Conservation (phyloP, 2,888 invertebrate species). For the Ephialtes manifestator region DNA sequence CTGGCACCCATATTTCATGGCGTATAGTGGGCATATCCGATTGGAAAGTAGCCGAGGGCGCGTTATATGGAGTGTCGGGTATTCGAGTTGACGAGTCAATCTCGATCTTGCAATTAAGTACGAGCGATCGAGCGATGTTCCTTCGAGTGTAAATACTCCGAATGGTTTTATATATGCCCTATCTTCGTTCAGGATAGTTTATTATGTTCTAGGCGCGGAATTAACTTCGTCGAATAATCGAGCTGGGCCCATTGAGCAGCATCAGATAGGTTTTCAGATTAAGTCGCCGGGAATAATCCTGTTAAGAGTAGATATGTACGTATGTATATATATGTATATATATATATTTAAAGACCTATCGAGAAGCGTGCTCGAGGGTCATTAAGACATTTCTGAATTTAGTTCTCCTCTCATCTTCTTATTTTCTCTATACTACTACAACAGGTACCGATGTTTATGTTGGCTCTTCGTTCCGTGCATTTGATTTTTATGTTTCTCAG, state of each 20-base stretch:
- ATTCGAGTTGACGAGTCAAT: slow-evolving; percentile 67
- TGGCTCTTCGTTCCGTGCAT: neutral
- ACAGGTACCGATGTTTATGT: slow-evolving; percentile 5
- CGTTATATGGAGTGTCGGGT: slow-evolving; percentile 45
- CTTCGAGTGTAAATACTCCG: slow-evolving; percentile 39
- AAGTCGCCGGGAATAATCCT: slow-evolving; percentile 39
- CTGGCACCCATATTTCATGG: slow-evolving; percentile 56
- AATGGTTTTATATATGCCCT: slow-evolving; percentile 15
- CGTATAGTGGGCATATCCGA: slow-evolving; percentile 59
- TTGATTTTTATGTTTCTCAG: slow-evolving; percentile 23
- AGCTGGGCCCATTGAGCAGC: slow-evolving; percentile 12
- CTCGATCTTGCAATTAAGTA: slow-evolving; percentile 61
- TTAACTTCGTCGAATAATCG: slow-evolving; percentile 32
- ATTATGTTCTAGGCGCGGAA: slow-evolving; percentile 22
- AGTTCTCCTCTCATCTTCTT: slow-evolving; percentile 22
- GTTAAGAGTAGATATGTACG: neutral
- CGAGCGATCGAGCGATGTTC: slow-evolving; percentile 56
- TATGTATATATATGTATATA: slow-evolving; percentile 7
- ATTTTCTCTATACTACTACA: neutral
- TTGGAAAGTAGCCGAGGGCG: slow-evolving; percentile 63
- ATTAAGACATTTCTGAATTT: slow-evolving; percentile 30
- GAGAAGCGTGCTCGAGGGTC: slow-evolving; percentile 23
- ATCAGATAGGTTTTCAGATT: slow-evolving; percentile 15
- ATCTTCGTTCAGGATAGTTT: slow-evolving; percentile 14
- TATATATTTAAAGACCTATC: neutral